Evolutionary conservation across 1,140 invertebrate genomes (phyloP).

Genomic region (Lepeophtheirus salmonis): DNA sequence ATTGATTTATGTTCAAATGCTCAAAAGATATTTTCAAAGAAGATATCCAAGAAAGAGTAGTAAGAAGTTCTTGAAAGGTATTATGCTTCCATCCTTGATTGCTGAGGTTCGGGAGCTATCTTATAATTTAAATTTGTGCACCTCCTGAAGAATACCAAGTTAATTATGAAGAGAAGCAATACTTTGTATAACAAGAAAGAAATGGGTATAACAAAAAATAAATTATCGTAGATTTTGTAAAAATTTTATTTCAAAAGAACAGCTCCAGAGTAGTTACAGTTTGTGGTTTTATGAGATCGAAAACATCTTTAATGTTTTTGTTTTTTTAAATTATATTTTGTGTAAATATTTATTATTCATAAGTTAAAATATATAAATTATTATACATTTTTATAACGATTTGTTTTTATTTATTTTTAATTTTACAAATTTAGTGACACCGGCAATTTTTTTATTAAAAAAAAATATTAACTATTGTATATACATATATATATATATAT

Average conservation of each 20-base stretch:
- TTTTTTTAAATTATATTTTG: not conserved
- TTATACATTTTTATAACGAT: not conserved
- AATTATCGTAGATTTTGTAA: no score
- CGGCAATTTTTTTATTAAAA: no score
- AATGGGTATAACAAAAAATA: not conserved
- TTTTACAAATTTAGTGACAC: not conserved
- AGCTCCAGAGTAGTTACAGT: slow-evolving; percentile 15
- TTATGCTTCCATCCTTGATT: not conserved
- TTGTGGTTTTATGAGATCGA: slow-evolving; percentile 5
- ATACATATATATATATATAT: no score
- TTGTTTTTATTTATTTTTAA: not conserved
- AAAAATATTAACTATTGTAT: no score
- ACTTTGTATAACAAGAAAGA: not conserved
- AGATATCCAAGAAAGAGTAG: not conserved
- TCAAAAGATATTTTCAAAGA: not conserved
- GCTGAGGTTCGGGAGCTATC: not conserved
- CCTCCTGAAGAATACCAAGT: not conserved
- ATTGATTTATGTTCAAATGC: not conserved
- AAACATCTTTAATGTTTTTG: not conserved
- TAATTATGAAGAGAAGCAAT: not conserved
- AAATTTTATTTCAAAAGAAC: slow-evolving; percentile 9
- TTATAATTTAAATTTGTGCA: not conserved
- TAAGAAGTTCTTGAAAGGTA: not conserved
- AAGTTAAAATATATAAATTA: not conserved
- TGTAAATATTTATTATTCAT: not conserved